Percentiles rank a stretch among this genome's conserved stretches.
Conservation (phyloP, 2,797 vertebrate species). For the Syncerus caffer region DNA sequence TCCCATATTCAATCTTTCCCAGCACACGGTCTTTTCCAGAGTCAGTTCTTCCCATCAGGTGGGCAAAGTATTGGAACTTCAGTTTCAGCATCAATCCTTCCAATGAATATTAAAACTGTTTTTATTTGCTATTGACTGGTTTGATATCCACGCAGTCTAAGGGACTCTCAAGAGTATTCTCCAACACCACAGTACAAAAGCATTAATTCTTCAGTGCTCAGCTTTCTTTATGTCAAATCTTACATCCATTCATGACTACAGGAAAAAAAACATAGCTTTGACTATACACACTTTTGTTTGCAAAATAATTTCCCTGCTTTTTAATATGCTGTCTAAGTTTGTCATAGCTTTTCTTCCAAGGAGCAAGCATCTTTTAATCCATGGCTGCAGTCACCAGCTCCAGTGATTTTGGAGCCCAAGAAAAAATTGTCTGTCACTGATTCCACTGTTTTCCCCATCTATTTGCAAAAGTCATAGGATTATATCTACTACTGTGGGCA, state of each 20-base stretch:
- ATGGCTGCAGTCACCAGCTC: background rate
- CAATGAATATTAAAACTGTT: background rate
- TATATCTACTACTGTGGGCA: background rate
- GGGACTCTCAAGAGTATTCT: background rate
- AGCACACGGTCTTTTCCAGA: background rate
- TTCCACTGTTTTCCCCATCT: background rate
- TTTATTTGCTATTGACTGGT: background rate
- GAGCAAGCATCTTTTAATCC: background rate
- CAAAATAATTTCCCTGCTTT: background rate
- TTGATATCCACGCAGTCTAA: background rate
- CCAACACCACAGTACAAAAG: background rate
- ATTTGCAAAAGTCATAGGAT: background rate
- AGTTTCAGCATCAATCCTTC: background rate
- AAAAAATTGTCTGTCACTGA: background rate
- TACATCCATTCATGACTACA: background rate
- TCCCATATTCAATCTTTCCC: background rate
- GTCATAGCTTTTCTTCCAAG: background rate
- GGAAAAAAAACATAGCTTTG: background rate
- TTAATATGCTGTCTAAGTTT: background rate
- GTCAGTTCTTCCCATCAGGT: background rate
- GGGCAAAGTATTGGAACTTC: background rate
- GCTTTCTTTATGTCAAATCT: background rate
- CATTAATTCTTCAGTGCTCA: background rate
- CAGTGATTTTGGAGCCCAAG: background rate
- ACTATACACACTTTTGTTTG: background rate